Evolutionary conservation across 2,888 invertebrate genomes (phyloP), one percentile per base, ranked within the genome.

Genomic region (Xylota segnis): DNA sequence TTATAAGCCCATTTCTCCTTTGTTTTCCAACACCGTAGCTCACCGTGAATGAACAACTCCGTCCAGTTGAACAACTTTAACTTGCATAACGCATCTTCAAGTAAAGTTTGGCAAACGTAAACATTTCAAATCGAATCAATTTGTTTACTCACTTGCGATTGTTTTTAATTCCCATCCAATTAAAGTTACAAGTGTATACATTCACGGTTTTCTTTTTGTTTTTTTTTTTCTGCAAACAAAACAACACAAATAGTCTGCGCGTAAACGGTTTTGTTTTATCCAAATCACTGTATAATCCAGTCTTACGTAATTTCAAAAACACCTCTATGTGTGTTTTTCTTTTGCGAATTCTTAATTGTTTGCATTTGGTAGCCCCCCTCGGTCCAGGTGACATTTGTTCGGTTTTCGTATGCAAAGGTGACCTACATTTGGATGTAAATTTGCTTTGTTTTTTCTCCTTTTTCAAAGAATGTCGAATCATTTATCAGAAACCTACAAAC

Each of bases 371-470:
- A 4, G 16, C 2, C 16, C 45, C 10, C 9, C n/a, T 12, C 23
- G 4, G n/a, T n/a, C 23, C 12, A 9, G n/a, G 12, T n/a, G 50
- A 5, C 29, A 40, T 63, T 29, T n/a, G 12, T 27, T 54, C 16
- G 7, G 2, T 32, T 52, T 9, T 32, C 54, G 43, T 54, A 66
- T 56, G 56, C 45, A 66, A 76, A 66, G 45, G 34, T 43, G 66
- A 76, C 75, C 75, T 10, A 76, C 75, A 76, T 76, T 66, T 18
- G 58, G 45, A 76, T 76, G 75, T 14, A 66, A 66, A 76, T 76
- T 66, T 75, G 12, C 52, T 43, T 16, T 54, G 34, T 66, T 63
- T 32, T 47, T 27, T 37, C 4, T 16, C 4, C 5, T 50, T 23
- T 54, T 32, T 34, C 37, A 14, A 63, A 50, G 47, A 32, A 43